These are phyloP conservation scores for Lasioglossum villosulum DNA, from an alignment of 2,888 invertebrate genomes.

Conservation along the genomic window DNA sequence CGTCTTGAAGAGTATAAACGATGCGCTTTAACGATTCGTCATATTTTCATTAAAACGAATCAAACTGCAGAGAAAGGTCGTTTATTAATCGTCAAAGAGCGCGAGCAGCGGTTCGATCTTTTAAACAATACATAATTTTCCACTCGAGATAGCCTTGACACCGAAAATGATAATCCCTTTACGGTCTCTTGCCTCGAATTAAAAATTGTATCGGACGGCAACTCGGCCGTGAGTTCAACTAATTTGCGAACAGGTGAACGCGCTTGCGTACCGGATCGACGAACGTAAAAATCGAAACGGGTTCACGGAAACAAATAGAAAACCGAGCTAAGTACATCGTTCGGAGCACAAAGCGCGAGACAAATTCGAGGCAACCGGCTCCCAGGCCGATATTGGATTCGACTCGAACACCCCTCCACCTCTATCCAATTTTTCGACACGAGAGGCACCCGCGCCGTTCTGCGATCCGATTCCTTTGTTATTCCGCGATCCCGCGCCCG, in stretches of 20 bases:
- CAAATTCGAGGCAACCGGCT: constrained; percentile 26
- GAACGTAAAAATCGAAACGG: neutral
- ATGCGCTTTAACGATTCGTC: neutral
- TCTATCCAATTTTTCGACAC: constrained; percentile 37
- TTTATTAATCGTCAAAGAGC: neutral
- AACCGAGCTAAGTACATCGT: constrained; percentile 36
- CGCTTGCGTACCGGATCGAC: neutral
- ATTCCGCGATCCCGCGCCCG: constrained; percentile 51
- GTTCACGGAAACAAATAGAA: constrained; percentile 42
- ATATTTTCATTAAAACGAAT: neutral
- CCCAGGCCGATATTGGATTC: constrained; percentile 53
- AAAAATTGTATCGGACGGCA: neutral
- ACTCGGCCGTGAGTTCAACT: neutral
- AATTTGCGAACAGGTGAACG: neutral
- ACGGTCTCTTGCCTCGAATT: neutral
- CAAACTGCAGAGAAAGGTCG: neutral
- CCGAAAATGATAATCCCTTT: neutral
- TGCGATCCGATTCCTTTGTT: constrained; percentile 62
- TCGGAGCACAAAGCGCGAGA: constrained; percentile 12
- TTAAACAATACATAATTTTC: neutral
- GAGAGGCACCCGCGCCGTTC: constrained; percentile 20
- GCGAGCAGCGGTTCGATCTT: neutral
- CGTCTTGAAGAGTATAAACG: no score
- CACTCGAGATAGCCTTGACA: neutral
- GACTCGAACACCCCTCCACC: neutral